Percentiles rank a stretch among this genome's conserved stretches.
phyloP scores from a whole-genome alignment of 2,888 invertebrate genomes.

The Criorhina ranunculi region DNA sequence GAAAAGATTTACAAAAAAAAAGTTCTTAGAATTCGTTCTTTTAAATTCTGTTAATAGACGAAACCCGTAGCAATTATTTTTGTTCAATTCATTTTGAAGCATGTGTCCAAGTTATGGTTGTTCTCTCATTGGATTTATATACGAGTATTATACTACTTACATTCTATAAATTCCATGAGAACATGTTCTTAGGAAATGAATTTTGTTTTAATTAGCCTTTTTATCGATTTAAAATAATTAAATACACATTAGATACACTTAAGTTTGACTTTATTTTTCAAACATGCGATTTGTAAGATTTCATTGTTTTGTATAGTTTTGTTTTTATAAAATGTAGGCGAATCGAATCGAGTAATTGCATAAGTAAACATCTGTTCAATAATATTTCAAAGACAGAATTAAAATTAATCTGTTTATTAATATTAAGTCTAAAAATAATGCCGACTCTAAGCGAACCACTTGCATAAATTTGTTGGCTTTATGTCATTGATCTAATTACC shows the following conservation, averaged over 20 bases:
- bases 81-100: too few relatives aligned
- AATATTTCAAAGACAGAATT: constrained; percentile 27
- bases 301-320: background rate
- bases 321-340: too few relatives aligned
- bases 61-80: too few relatives aligned
- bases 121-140: too few relatives aligned
- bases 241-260: constrained; percentile 4
- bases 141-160: background rate
- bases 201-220: constrained; percentile 10
- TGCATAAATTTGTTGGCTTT: constrained; percentile 46
- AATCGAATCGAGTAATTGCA: background rate
- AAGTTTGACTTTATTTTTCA: constrained; percentile 16
- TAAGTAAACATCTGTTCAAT: constrained; percentile 24
- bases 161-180: background rate
- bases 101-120: too few relatives aligned
- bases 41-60: too few relatives aligned
- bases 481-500: constrained; percentile 74
- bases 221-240: constrained; percentile 21
- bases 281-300: background rate
- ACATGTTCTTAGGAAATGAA: constrained; percentile 19
- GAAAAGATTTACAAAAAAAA: too few relatives aligned
- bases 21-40: too few relatives aligned
- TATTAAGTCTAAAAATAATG: constrained; percentile 28
- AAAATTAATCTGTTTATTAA: constrained; percentile 13
- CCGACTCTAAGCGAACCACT: constrained; percentile 16